Evolutionary conservation across 2,888 invertebrate species (phyloP).

Genomic region (Exephanes ischioxanthus): DNA sequence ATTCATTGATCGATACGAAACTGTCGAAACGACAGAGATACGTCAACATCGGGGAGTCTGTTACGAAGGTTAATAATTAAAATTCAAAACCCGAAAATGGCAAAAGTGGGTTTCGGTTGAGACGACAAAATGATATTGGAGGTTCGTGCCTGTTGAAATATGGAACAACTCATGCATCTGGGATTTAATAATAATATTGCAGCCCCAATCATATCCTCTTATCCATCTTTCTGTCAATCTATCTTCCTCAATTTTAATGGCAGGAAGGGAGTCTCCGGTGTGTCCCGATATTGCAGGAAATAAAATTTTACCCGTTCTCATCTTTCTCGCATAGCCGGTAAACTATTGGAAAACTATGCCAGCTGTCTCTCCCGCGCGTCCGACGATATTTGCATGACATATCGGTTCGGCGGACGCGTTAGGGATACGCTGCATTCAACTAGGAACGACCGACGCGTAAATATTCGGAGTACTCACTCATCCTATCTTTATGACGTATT

Average conservation of each 20-base stretch:
- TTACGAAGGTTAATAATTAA: too few relatives aligned
- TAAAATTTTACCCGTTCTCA: slow-evolving; percentile 38
- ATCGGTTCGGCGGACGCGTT: slow-evolving; percentile 29
- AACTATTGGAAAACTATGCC: slow-evolving; percentile 59
- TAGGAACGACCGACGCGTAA: slow-evolving; percentile 19
- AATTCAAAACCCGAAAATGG: neutral
- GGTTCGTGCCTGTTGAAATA: neutral
- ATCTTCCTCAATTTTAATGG: slow-evolving; percentile 26
- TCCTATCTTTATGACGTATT: slow-evolving; percentile 1
- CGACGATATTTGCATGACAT: slow-evolving; percentile 48
- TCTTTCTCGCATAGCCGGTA: slow-evolving; percentile 29
- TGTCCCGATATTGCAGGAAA: slow-evolving; percentile 14
- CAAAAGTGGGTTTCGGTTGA: neutral
- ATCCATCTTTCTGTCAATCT: slow-evolving; percentile 36
- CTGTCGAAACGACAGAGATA: too few relatives aligned
- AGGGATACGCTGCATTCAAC: neutral
- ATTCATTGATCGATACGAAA: too few relatives aligned
- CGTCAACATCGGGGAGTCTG: too few relatives aligned
- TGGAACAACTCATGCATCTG: slow-evolving; percentile 16
- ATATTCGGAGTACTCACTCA: neutral
- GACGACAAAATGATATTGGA: neutral
- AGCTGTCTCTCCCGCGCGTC: slow-evolving; percentile 35
- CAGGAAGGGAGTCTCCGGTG: neutral
- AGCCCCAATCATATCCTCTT: slow-evolving; percentile 38
- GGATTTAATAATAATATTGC: neutral